phyloP scores from a whole-genome alignment of 2,888 invertebrate species.

The Pollenia griseotomentosa region DNA sequence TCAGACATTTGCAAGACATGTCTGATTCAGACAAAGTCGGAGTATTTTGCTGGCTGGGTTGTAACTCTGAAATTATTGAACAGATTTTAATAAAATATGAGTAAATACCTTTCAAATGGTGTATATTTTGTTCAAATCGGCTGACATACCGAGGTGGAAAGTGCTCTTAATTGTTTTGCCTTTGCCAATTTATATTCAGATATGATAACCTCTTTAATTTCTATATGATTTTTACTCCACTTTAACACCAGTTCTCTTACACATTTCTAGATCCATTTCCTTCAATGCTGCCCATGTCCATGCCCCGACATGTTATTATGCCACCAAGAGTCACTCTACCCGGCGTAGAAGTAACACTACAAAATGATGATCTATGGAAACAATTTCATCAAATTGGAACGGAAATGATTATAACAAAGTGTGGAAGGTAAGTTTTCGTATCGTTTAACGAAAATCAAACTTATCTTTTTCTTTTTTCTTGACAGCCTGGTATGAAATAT shows the following conservation, averaged over 20 bases:
- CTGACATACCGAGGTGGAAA: too few relatives aligned
- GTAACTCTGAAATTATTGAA: too few relatives aligned
- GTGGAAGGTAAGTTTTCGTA: slow-evolving; percentile 87
- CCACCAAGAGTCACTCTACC: slow-evolving; percentile 83
- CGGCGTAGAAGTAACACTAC: slow-evolving; percentile 86
- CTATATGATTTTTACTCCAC: background rate
- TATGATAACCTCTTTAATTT: too few relatives aligned
- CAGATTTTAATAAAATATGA: too few relatives aligned
- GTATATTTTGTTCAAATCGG: too few relatives aligned
- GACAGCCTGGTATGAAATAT: slow-evolving; percentile 28
- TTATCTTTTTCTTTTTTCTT: background rate
- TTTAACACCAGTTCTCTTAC: background rate
- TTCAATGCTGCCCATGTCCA: slow-evolving; percentile 81
- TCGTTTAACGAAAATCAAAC: background rate
- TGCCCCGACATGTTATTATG: slow-evolving; percentile 82
- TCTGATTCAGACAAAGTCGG: too few relatives aligned
- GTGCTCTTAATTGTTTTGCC: too few relatives aligned
- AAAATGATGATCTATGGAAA: slow-evolving; percentile 89
- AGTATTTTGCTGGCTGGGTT: too few relatives aligned
- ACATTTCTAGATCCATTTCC: slow-evolving; percentile 83
- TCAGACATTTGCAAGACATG: too few relatives aligned
- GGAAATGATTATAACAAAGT: slow-evolving; percentile 94
- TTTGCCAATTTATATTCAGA: too few relatives aligned
- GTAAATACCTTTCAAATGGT: too few relatives aligned
- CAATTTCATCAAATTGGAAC: slow-evolving; percentile 90